Evolutionary conservation across 2,113 vertebrate species (phyloP).

Genomic region (Cacatua alba): DNA sequence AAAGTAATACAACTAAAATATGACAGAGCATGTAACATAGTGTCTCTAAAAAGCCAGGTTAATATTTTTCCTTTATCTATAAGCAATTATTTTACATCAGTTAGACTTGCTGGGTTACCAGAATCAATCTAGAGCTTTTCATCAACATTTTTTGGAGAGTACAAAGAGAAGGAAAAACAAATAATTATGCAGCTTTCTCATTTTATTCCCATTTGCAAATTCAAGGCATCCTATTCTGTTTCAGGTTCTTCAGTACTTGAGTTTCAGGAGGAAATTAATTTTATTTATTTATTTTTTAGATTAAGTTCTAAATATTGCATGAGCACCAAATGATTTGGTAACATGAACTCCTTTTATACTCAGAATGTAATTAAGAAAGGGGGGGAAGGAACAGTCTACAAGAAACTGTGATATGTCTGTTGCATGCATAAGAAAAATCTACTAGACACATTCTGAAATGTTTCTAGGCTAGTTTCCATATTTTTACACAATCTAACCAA

Average conservation of each 20-base stretch:
- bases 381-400: background rate
- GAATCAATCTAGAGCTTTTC: background rate
- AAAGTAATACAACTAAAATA: background rate
- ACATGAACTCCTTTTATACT: background rate
- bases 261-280: background rate
- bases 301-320: slow-evolving; percentile 37
- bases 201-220: background rate
- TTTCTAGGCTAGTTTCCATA: background rate
- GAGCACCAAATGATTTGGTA: background rate
- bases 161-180: background rate
- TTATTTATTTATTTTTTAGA: background rate
- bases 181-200: background rate
- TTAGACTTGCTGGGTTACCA: background rate
- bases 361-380: background rate
- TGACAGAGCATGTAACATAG: background rate
- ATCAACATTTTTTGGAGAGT: background rate
- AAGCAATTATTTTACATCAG: background rate
- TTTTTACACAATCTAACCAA: background rate
- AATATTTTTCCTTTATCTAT: background rate
- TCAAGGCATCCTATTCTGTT: background rate
- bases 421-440: background rate
- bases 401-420: background rate
- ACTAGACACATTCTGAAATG: background rate
- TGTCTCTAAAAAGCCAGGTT: background rate
- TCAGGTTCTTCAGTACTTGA: background rate